A percentile compares a stretch with the other conserved stretches of the same genome.
Conservation (phyloP, 2,888 invertebrate genomes). For the Adelognathus sp. region DNA sequence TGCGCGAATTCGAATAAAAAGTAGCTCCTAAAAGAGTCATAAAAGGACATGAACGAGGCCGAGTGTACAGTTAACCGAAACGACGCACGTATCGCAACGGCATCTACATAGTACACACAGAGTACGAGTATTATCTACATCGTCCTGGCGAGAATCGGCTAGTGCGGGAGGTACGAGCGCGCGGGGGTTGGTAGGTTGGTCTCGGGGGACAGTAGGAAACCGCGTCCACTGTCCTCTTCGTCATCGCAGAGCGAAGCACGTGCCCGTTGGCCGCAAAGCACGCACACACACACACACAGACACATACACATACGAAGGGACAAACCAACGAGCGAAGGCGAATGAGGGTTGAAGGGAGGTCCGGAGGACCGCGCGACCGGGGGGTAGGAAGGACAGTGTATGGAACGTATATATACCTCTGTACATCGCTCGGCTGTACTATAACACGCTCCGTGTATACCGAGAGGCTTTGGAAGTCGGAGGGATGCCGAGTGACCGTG, state of each 20-base stretch:
- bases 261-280: slow-evolving; percentile 51
- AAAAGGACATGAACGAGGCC: not conserved
- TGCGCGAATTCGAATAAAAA: not conserved
- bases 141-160: not conserved
- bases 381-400: not conserved
- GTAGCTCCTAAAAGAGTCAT: not conserved
- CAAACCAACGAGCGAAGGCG: slow-evolving; percentile 51
- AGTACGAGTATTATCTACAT: slow-evolving; percentile 28
- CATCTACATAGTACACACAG: slow-evolving; percentile 32
- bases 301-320: slow-evolving; percentile 17
- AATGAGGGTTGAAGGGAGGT: slow-evolving; percentile 67
- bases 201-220: slow-evolving; percentile 50
- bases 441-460: slow-evolving; percentile 20
- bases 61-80: slow-evolving; percentile 35
- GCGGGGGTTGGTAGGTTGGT: slow-evolving; percentile 30
- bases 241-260: slow-evolving; percentile 52
- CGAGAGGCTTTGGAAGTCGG: slow-evolving; percentile 49
- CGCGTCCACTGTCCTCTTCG: slow-evolving; percentile 57
- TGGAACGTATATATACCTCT: slow-evolving; percentile 28
- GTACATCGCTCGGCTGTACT: slow-evolving; percentile 32
- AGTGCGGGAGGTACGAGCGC: slow-evolving; percentile 6
- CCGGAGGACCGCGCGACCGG: slow-evolving; percentile 39
- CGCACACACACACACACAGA: slow-evolving; percentile 9
- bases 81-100: slow-evolving; percentile 27
- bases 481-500: slow-evolving; percentile 48